Evolutionary conservation across 2,113 vertebrate species (phyloP).

Genomic region (Pelvicachromis taeniatus): DNA sequence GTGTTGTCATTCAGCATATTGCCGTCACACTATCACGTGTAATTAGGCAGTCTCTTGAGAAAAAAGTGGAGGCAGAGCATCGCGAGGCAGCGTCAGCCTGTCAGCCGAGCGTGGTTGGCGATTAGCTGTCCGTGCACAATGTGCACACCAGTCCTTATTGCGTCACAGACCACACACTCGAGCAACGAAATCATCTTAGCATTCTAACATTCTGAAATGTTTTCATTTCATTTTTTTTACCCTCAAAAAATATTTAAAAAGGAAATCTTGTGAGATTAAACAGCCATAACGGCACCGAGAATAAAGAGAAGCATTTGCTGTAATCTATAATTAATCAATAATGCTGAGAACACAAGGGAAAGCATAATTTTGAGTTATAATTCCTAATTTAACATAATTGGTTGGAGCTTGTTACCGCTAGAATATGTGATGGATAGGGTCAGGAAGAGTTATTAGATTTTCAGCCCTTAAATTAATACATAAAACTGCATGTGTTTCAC

Average conservation of each 20-base stretch:
- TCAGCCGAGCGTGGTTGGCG: slow-evolving; percentile 6
- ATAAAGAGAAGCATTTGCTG: not conserved
- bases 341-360: not conserved
- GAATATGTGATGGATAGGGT: not conserved
- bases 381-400: slow-evolving; percentile 2
- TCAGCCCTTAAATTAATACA: not conserved
- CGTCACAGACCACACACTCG: not conserved
- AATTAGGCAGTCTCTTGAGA: slow-evolving; percentile 13
- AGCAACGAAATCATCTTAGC: not conserved
- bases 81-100: not conserved
- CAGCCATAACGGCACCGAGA: not conserved
- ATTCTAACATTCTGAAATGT: not conserved
- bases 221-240: not conserved
- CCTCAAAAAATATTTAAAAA: not conserved
- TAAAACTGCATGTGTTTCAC: not conserved
- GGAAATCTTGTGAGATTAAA: not conserved
- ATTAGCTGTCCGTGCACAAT: slow-evolving; percentile 11
- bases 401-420: not conserved
- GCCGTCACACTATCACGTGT: not conserved
- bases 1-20: slow-evolving; percentile 12
- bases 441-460: not conserved
- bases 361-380: not conserved
- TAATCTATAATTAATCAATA: not conserved
- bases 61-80: not conserved
- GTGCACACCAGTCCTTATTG: slow-evolving; percentile 19